Conservation (phyloP, 2,797 vertebrate genomes). For the Taenioides sp. region DNA sequence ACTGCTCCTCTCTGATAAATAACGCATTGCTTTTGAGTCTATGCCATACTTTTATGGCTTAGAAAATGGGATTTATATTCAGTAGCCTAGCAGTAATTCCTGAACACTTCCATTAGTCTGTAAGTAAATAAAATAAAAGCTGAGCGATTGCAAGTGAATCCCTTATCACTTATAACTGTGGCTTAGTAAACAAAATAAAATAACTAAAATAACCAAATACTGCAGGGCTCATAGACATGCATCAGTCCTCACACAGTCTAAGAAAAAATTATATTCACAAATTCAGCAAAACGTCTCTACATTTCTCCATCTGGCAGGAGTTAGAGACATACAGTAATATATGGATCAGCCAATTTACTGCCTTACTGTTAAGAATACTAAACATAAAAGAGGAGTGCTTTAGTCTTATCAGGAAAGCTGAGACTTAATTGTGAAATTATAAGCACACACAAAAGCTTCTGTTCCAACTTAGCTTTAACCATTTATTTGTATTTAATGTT, state of each 20-base stretch:
- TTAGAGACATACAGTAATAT: neutral
- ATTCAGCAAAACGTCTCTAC: neutral
- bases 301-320: neutral
- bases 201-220: too few relatives aligned
- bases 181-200: neutral
- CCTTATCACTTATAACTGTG: neutral
- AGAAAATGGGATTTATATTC: neutral
- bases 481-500: neutral
- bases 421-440: neutral
- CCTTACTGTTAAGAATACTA: neutral
- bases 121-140: neutral
- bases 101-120: neutral
- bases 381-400: neutral
- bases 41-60: neutral
- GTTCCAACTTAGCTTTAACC: neutral
- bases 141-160: neutral
- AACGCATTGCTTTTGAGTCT: neutral
- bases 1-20: neutral
- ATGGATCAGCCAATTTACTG: neutral
- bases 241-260: neutral
- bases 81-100: neutral
- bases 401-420: neutral
- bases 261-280: neutral
- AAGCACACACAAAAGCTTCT: neutral
- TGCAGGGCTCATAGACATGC: too few relatives aligned